Conservation (phyloP, 1,140 invertebrate genomes). For the Macrobrachium nipponense region DNA sequence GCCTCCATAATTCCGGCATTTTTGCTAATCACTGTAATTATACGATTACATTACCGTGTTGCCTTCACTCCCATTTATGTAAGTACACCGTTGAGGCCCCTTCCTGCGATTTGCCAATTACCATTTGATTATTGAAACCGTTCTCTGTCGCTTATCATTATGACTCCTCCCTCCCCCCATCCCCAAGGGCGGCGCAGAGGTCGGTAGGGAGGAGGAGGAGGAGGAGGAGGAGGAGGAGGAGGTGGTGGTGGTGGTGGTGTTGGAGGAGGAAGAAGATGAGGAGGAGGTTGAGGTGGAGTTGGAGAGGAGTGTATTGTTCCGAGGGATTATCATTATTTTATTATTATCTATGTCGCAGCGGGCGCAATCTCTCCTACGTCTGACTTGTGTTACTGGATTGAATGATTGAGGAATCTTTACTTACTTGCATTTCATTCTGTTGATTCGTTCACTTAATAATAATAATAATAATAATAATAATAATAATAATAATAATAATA, state of each 20-base stretch:
- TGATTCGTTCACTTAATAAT: background rate
- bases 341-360: no score
- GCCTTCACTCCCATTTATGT: no score
- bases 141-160: constrained; percentile 16
- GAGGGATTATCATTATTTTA: background rate
- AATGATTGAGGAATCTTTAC: no score
- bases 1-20: no score
- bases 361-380: no score
- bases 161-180: background rate
- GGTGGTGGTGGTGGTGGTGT: background rate
- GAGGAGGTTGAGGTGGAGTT: background rate
- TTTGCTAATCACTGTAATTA: no score
- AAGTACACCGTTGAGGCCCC: no score
- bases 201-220: background rate
- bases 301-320: background rate
- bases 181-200: background rate
- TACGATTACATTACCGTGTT: no score
- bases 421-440: no score
- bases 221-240: constrained; percentile 5
- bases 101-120: no score
- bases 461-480: constrained; percentile 16
- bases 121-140: no score
- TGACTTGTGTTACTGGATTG: no score
- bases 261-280: background rate
- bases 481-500: background rate